Evolutionary conservation across 2,113 vertebrate genomes (phyloP), one percentile per base, ranked within the genome.

Genomic region (Physeter macrocephalus): DNA sequence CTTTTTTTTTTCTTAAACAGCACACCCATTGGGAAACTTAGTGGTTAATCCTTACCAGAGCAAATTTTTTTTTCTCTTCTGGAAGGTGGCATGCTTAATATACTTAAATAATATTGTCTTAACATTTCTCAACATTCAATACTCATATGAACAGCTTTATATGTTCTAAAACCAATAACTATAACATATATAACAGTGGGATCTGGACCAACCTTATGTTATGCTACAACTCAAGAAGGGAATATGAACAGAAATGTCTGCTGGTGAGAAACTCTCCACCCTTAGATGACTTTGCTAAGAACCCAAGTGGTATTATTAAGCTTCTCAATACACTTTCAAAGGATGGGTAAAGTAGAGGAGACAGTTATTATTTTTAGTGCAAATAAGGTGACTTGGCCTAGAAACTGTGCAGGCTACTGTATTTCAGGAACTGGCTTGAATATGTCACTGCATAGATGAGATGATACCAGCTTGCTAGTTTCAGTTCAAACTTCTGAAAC

Each of bases 381-480:
- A 84, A 88, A 88, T 69, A 84, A 67, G 7, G 23, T 67, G 57
- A 83, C 4, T 31, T 84, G 61, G 20, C 41, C 41, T 87, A 57
- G 25, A 92, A 89, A 46, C 52, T 77, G 11, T 61, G 46, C 64
- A 14, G 31, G 36, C 34, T 34, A 49, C 71, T 84, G 17, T 74
- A 29, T 91, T 61, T 96, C 71, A 95, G 81, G 61, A 93, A 78
- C 39, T 86, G 74, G 61, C 34, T 66, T 84, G 57, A 88, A n/a
- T 85, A 49, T 84, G 46, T 74, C 57, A 87, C 80, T 62, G 27
- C 41, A 41, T 17, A 80, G 21, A 88, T 69, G 39, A 95, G 69
- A 75, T 64, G 49, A 62, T 62, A 85, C 91, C 81, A 95, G 31
- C 14, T 49, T 83, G 25, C 67, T 88, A 54, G 84, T 57, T 92